Evolutionary conservation across 2,797 vertebrate species (phyloP).

Genomic region (Liasis olivaceus): DNA sequence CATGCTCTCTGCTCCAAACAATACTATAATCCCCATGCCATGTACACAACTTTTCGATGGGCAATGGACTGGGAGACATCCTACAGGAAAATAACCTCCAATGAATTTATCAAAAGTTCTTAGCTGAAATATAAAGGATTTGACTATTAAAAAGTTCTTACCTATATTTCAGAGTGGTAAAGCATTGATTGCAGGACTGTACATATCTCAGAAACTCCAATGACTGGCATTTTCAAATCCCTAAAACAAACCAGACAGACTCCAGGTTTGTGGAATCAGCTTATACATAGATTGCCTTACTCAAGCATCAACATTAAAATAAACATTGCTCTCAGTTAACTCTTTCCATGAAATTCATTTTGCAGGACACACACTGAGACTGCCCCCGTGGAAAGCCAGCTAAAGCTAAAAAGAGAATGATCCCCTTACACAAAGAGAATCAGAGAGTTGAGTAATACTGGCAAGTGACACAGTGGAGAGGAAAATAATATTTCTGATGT

Average conservation of each 20-base stretch:
- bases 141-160: background rate
- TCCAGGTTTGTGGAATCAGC: background rate
- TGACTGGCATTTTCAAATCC: background rate
- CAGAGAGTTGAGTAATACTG: too few species aligned
- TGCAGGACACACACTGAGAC: background rate
- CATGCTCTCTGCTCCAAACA: slow-evolving; percentile 27
- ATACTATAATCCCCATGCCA: slow-evolving; percentile 1
- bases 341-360: background rate
- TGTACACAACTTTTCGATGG: background rate
- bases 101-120: background rate
- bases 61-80: slow-evolving; percentile 20
- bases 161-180: background rate
- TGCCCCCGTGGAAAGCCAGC: background rate
- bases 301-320: background rate
- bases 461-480: background rate
- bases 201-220: background rate
- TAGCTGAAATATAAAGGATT: background rate
- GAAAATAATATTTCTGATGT: background rate
- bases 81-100: background rate
- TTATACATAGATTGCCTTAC: background rate
- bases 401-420: background rate
- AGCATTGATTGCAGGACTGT: background rate
- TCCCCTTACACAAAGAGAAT: background rate
- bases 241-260: background rate
- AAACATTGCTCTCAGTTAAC: background rate